These are phyloP conservation scores for Sicus ferrugineus DNA, from an alignment of 2,888 invertebrate species.

Conservation along the genomic window DNA sequence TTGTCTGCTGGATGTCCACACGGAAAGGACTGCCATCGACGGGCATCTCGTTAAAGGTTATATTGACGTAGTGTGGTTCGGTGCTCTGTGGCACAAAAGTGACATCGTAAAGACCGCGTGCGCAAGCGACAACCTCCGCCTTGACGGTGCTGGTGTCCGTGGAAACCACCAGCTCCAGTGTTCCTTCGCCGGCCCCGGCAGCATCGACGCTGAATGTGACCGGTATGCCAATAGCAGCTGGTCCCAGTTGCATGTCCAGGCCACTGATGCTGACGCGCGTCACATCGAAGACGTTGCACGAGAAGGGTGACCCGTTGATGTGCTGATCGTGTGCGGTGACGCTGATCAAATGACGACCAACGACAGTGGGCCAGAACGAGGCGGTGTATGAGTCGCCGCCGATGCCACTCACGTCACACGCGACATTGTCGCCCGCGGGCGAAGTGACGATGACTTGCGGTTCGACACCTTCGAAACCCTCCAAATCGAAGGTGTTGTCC, in stretches of 20 bases:
- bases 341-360: slow-evolving; percentile 86
- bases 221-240: slow-evolving; percentile 75
- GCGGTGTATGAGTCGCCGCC: slow-evolving; percentile 77
- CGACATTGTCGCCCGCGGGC: slow-evolving; percentile 83
- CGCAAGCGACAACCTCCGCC: slow-evolving; percentile 86
- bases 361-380: slow-evolving; percentile 83
- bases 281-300: slow-evolving; percentile 94
- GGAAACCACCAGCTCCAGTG: slow-evolving; percentile 88
- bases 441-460: slow-evolving; percentile 80
- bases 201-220: slow-evolving; percentile 94
- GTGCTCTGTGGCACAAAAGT: slow-evolving; percentile 91
- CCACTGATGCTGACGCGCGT: slow-evolving; percentile 79
- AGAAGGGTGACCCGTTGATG: slow-evolving; percentile 90
- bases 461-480: slow-evolving; percentile 69
- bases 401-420: slow-evolving; percentile 74
- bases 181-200: slow-evolving; percentile 93
- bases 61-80: slow-evolving; percentile 89
- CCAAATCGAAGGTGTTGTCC: slow-evolving; percentile 69
- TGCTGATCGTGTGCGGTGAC: slow-evolving; percentile 84
- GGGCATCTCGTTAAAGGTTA: slow-evolving; percentile 92
- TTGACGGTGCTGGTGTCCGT: slow-evolving; percentile 90
- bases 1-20: slow-evolving; percentile 77
- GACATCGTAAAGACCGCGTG: slow-evolving; percentile 89
- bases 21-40: slow-evolving; percentile 92
- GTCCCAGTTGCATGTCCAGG: slow-evolving; percentile 67